A percentile compares a stretch with the other conserved stretches of the same genome.
Evolutionary conservation across 1,140 invertebrate species (phyloP).

Genomic region (Dendroctonus valens): DNA sequence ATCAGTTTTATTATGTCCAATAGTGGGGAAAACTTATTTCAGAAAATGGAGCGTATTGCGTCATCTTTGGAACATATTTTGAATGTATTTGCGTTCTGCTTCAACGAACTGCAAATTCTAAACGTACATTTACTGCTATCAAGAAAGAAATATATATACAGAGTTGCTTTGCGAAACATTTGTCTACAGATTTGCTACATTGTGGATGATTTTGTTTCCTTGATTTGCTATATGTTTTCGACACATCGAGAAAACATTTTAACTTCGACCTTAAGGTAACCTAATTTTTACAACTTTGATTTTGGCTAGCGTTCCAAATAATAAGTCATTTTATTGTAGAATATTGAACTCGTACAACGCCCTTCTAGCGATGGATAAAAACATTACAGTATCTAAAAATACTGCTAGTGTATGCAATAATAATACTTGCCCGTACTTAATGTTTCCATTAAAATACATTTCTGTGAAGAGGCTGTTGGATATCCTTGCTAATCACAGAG

Average conservation of each 20-base stretch:
- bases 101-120: constrained; percentile 26
- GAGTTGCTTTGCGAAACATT: constrained; percentile 40
- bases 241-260: constrained; percentile 44
- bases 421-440: constrained; percentile 55
- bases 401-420: constrained; percentile 53
- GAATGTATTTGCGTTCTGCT: constrained; percentile 28
- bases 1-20: not conserved
- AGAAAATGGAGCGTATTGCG: constrained; percentile 40
- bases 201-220: constrained; percentile 43
- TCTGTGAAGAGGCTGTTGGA: constrained; percentile 57
- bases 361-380: constrained; percentile 41
- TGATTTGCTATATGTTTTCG: constrained; percentile 43
- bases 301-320: not conserved
- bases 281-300: not conserved
- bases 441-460: constrained; percentile 56
- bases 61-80: constrained; percentile 27
- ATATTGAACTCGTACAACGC: constrained; percentile 36
- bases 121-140: constrained; percentile 15
- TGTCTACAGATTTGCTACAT: constrained; percentile 46
- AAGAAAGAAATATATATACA: constrained; percentile 41
- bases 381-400: constrained; percentile 39
- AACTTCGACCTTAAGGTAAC: constrained; percentile 43
- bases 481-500: constrained; percentile 53
- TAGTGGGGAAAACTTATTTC: constrained; percentile 10
- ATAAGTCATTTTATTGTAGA: constrained; percentile 35